Evolutionary conservation across 2,113 vertebrate species (phyloP).

Genomic region (Poeciliopsis retropinna): DNA sequence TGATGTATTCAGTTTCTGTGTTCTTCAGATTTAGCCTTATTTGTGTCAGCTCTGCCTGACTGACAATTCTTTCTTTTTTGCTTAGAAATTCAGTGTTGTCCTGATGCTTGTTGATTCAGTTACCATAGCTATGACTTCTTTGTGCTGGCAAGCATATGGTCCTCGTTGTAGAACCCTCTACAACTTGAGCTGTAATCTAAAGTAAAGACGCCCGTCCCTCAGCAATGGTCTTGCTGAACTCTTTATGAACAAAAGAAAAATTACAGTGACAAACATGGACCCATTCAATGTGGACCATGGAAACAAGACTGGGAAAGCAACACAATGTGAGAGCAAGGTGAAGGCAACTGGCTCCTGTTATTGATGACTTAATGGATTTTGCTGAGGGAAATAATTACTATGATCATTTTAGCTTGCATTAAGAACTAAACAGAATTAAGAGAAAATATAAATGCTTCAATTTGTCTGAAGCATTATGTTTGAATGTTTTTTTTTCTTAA

Average conservation of each 20-base stretch:
- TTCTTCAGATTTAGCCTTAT: neutral
- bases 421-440: slow-evolving; percentile 23
- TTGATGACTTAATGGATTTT: slow-evolving; percentile 77
- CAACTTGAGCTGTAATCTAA: slow-evolving; percentile 90
- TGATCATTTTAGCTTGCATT: slow-evolving; percentile 66
- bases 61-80: slow-evolving; percentile 47
- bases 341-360: slow-evolving; percentile 81
- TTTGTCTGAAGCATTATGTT: too few species aligned
- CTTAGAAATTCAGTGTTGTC: slow-evolving; percentile 86
- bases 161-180: slow-evolving; percentile 83
- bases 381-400: slow-evolving; percentile 69
- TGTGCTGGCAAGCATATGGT: slow-evolving; percentile 94
- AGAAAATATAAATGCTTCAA: slow-evolving; percentile 55
- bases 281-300: slow-evolving; percentile 89
- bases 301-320: slow-evolving; percentile 71
- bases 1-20: neutral
- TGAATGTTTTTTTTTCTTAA: too few species aligned
- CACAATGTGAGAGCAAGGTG: slow-evolving; percentile 88
- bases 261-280: slow-evolving; percentile 76
- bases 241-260: slow-evolving; percentile 85
- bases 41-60: slow-evolving; percentile 7
- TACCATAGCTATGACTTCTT: slow-evolving; percentile 96
- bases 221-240: slow-evolving; percentile 85
- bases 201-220: slow-evolving; percentile 94
- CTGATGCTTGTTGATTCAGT: slow-evolving; percentile 91